phyloP scores from a whole-genome alignment of 2,113 vertebrate species.

The Caracal caracal region DNA sequence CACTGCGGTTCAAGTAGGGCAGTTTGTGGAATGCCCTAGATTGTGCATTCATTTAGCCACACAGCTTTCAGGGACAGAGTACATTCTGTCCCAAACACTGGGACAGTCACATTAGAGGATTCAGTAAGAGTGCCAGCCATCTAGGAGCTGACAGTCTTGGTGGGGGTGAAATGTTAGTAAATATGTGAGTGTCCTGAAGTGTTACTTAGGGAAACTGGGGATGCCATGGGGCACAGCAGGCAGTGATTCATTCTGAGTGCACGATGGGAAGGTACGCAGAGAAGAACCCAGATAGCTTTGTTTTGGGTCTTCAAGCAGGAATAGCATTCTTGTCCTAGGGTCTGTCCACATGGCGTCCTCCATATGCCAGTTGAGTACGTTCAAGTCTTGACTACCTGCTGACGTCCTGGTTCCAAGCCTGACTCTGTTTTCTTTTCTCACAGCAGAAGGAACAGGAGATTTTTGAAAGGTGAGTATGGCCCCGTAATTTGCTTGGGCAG shows the following conservation, averaged over 20 bases:
- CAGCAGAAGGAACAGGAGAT: constrained; percentile 86
- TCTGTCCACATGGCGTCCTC: background rate
- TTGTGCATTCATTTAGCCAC: background rate
- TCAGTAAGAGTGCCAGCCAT: background rate
- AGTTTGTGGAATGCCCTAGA: constrained; percentile 1
- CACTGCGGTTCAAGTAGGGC: constrained; percentile 43
- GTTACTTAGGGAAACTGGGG: background rate
- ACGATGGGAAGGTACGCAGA: background rate
- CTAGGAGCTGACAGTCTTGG: background rate
- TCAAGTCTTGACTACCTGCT: background rate
- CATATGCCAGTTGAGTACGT: background rate
- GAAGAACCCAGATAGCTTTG: background rate
- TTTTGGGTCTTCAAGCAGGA: background rate
- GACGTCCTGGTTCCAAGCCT: constrained; percentile 36
- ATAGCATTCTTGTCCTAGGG: background rate
- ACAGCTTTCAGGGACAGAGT: background rate
- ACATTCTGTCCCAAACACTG: background rate
- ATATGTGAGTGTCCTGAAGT: background rate
- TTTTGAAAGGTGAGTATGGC: constrained; percentile 85
- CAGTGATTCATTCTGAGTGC: background rate
- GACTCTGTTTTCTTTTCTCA: constrained; percentile 74
- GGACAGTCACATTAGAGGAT: background rate
- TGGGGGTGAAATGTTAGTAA: too few species aligned
- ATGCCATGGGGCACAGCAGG: rapidly evolving
- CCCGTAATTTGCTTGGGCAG: background rate